These are phyloP conservation scores for Bambusicola thoracicus DNA, from an alignment of 2,113 vertebrate genomes.

Conservation along the genomic window DNA sequence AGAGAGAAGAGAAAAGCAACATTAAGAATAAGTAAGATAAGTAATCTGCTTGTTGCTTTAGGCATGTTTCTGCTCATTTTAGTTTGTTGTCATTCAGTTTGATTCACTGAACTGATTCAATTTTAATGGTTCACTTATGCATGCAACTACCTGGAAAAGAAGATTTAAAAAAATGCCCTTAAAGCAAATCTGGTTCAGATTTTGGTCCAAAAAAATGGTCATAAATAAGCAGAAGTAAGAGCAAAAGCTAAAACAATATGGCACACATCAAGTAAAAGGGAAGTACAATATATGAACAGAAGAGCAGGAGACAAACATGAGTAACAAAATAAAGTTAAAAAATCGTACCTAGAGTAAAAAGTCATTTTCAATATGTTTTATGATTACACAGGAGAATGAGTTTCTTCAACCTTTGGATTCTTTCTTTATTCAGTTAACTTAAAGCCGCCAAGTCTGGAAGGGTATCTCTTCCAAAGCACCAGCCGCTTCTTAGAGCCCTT, in stretches of 20 bases:
- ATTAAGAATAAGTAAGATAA: conserved; percentile 61
- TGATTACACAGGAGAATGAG: conserved; percentile 54
- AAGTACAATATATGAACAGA: conserved; percentile 46
- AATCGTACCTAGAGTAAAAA: conserved; percentile 59
- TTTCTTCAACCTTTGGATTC: conserved; percentile 60
- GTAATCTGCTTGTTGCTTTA: conserved; percentile 51
- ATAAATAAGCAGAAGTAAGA: conserved; percentile 77
- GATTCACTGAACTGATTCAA: conserved; percentile 74
- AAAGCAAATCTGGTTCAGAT: conserved; percentile 71
- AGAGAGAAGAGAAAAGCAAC: neutral
- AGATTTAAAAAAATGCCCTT: conserved; percentile 67
- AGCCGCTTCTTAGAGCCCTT: conserved; percentile 52
- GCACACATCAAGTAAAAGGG: conserved; percentile 42
- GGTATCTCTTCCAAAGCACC: conserved; percentile 51
- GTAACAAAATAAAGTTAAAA: conserved; percentile 58
- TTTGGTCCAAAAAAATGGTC: conserved; percentile 68
- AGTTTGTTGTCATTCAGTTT: conserved; percentile 65
- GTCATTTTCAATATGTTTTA: conserved; percentile 56
- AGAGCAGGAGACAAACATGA: conserved; percentile 51
- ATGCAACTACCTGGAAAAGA: conserved; percentile 74
- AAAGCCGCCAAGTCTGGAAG: conserved; percentile 49
- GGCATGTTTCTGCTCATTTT: conserved; percentile 61
- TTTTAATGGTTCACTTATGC: conserved; percentile 76
- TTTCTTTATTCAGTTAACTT: conserved; percentile 52
- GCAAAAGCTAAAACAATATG: conserved; percentile 49